phyloP scores from a whole-genome alignment of 2,888 invertebrate species.

The Alsophila aescularia region DNA sequence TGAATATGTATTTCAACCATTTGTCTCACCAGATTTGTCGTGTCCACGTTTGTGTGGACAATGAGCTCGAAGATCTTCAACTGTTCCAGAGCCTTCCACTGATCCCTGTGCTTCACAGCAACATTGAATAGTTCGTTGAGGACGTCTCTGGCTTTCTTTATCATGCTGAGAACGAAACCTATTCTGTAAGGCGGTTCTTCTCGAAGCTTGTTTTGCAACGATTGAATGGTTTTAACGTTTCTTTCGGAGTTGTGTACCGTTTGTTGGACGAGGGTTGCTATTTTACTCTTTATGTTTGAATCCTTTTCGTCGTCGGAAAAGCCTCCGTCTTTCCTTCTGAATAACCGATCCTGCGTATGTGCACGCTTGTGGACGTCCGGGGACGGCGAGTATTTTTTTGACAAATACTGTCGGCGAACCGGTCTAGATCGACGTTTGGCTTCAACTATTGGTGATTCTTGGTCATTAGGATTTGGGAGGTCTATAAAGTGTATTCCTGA shows the following conservation, averaged over 20 bases:
- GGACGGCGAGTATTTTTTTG: conserved; percentile 2
- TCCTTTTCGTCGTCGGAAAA: conserved; percentile 53
- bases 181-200: conserved; percentile 56
- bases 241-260: conserved; percentile 61
- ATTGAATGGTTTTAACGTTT: conserved; percentile 55
- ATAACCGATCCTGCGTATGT: not conserved
- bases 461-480: conserved; percentile 27
- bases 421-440: conserved; percentile 6
- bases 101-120: conserved; percentile 66
- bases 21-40: conserved; percentile 65
- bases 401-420: not conserved
- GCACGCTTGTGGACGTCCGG: too few species aligned
- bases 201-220: conserved; percentile 49
- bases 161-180: conserved; percentile 67
- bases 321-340: conserved; percentile 7
- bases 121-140: conserved; percentile 71
- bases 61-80: conserved; percentile 72
- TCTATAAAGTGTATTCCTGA: conserved; percentile 47
- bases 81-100: conserved; percentile 71
- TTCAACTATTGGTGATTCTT: not conserved
- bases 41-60: conserved; percentile 72
- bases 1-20: conserved; percentile 65
- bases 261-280: conserved; percentile 61
- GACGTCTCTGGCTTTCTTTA: conserved; percentile 66
- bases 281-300: conserved; percentile 61